Evolutionary conservation across 2,113 vertebrate species (phyloP).

Genomic region (Pseudopodoces humilis): DNA sequence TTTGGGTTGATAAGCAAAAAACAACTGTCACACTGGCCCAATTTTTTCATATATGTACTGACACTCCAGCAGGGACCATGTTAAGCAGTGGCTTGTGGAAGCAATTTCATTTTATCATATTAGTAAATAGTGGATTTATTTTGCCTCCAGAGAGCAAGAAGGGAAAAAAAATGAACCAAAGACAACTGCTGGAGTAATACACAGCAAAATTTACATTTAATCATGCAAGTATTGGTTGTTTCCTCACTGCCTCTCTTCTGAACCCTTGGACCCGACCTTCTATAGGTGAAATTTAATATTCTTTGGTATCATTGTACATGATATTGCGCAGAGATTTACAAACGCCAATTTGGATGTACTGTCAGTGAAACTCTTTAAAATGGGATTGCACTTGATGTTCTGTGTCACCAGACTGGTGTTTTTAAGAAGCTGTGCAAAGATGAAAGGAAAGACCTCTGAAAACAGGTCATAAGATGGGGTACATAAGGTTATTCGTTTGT

Average conservation of each 20-base stretch:
- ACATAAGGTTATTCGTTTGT: background rate
- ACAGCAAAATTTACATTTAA: background rate
- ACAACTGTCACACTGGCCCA: background rate
- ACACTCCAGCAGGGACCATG: background rate
- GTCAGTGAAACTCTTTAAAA: background rate
- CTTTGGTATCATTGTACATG: background rate
- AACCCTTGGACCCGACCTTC: background rate
- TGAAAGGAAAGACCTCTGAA: background rate
- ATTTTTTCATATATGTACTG: background rate
- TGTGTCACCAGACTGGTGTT: background rate
- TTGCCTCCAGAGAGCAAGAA: background rate
- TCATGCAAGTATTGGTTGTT: background rate
- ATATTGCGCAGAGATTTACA: background rate
- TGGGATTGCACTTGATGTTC: background rate
- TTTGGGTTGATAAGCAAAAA: background rate
- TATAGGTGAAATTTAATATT: background rate
- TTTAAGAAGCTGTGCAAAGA: background rate
- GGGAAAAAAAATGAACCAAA: background rate
- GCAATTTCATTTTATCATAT: background rate
- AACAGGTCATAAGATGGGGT: rapidly evolving
- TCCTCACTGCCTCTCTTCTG: background rate
- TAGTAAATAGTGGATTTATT: background rate
- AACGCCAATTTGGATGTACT: background rate
- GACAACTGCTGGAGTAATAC: background rate
- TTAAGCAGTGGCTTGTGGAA: background rate